Evolutionary conservation across 2,888 invertebrate genomes (phyloP), one percentile per base, ranked within the genome.

Genomic region (Drosophila birchii): DNA sequence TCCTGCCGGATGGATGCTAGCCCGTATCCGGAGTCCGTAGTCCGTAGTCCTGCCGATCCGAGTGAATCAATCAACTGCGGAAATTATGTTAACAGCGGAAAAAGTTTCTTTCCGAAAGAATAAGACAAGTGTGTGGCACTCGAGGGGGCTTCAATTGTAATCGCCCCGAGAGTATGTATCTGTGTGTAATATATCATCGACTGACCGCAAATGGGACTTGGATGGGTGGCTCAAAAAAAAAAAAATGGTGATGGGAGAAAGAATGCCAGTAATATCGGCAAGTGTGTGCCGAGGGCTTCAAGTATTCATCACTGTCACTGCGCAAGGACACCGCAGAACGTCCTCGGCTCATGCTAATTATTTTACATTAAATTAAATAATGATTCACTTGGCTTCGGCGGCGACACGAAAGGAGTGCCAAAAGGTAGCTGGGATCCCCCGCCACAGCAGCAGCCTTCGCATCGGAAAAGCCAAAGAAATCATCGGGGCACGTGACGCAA

Each of bases 291-390:
- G 53, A 61, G 76, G 75, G 34, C 72, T 53, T 57, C 64, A 57
- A 59, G 77, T 64, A 84, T 81, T 78, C 87, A 81, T 83, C 86
- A 86, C 86, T 81, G 86, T 84, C 89, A 86, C 61, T 18, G 56
- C 49, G 26, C 34, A 49, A 51, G 57, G 54, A 60, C 47, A 45
- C 39, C 51, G 20, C 49, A 45, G 61, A 32, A 32, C 51, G 64
- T 64, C 64, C 59, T 53, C 78, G 74, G 80, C 72, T 75, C 78
- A 73, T 75, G 88, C 91, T 92, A 92, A 92, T 92, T 92, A 92
- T 92, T 92, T 92, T 91, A 91, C 90, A 92, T 92, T 92, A 92
- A 92, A 92, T 92, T 92, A 92, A 92, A 92, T 92, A 92, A 92
- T 92, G 92, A 92, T 91, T 91, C 91, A 89, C 86, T 90, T 85